Percentiles rank a stretch among this genome's conserved stretches.
Evolutionary conservation across 2,797 vertebrate species (phyloP).

Genomic region (Sebastes flavidus): DNA sequence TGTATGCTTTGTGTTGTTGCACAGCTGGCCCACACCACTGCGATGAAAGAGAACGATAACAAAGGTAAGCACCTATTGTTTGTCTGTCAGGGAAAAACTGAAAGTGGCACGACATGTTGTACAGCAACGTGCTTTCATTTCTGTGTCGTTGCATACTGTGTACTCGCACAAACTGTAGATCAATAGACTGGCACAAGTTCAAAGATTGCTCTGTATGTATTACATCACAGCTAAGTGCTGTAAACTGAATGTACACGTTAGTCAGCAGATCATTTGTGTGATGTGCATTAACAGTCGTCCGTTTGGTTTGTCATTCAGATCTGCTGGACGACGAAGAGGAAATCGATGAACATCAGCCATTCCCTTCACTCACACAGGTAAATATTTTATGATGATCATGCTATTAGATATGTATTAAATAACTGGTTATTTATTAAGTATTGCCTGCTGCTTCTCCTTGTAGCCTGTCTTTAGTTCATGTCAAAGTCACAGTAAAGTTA

Average conservation of each 20-base stretch:
- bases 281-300: neutral
- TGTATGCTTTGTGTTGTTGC: constrained; percentile 39
- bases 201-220: neutral
- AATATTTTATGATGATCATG: neutral
- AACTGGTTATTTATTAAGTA: neutral
- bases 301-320: constrained; percentile 73
- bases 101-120: neutral
- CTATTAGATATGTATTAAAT: neutral
- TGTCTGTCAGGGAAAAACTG: neutral
- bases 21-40: constrained; percentile 90
- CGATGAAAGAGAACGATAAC: constrained; percentile 86
- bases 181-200: neutral
- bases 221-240: neutral
- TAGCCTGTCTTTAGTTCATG: neutral
- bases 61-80: constrained; percentile 83
- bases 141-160: neutral
- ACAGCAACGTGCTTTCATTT: neutral
- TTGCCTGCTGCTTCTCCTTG: neutral
- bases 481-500: neutral
- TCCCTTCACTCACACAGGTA: constrained; percentile 94
- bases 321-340: constrained; percentile 88
- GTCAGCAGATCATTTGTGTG: neutral
- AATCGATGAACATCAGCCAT: constrained; percentile 93
- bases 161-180: neutral
- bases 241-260: neutral